These are phyloP conservation scores for Neodiprion fabricii DNA, from an alignment of 1,140 invertebrate genomes.

Conservation along the genomic window DNA sequence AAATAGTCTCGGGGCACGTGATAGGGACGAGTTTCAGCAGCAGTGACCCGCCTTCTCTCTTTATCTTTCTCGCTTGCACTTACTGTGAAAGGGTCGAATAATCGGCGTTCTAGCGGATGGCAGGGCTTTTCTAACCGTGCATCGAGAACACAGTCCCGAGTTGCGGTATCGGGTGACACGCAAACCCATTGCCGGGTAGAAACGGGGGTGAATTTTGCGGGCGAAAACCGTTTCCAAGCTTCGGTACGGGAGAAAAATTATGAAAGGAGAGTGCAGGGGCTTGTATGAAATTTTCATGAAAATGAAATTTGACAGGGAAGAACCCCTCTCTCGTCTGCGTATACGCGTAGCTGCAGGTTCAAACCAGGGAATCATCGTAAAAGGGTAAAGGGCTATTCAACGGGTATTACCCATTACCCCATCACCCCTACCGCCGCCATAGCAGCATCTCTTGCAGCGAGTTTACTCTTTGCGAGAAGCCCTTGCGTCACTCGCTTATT, in stretches of 20 bases:
- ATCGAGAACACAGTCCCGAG: not conserved
- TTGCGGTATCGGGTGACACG: not conserved
- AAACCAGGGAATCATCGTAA: slow-evolving; percentile 3
- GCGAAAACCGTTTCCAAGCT: not conserved
- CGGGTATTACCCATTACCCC: not conserved
- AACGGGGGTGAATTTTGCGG: not conserved
- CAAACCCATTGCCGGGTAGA: not conserved
- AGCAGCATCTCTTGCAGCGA: not conserved
- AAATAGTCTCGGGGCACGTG: not conserved
- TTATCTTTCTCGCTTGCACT: not conserved
- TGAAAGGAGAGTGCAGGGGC: too few species aligned
- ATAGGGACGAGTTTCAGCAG: not conserved
- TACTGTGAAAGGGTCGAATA: not conserved
- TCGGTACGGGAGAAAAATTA: not conserved
- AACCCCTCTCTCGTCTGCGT: not conserved
- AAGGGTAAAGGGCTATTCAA: slow-evolving; percentile 1
- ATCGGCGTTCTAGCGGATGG: not conserved
- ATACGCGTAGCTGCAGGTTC: not conserved
- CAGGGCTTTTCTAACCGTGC: not conserved
- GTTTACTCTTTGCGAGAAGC: not conserved
- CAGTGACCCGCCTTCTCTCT: not conserved
- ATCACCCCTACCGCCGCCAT: not conserved
- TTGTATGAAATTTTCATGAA: not conserved
- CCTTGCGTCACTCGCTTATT: slow-evolving; percentile 3
- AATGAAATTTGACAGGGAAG: slow-evolving; percentile 5